A percentile compares a stretch with the other conserved stretches of the same genome.
These are phyloP conservation scores for Megamerina dolium DNA, from an alignment of 2,888 invertebrate genomes.

Conservation along the genomic window DNA sequence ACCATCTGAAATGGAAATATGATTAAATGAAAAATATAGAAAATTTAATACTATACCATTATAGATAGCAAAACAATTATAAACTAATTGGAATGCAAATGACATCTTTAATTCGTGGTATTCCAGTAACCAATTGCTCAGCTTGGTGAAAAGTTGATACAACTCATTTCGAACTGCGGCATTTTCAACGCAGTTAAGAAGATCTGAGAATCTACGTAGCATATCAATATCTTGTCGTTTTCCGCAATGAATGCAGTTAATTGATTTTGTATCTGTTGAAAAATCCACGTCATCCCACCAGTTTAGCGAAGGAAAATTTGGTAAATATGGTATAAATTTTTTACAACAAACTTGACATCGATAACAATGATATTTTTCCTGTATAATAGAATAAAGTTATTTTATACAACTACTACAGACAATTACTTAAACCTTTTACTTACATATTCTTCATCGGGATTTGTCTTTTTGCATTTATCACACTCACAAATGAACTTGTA, in stretches of 20 bases:
- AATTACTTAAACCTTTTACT: conserved; percentile 8
- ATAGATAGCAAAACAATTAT: conserved; percentile 16
- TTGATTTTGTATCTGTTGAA: neutral
- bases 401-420: conserved; percentile 2
- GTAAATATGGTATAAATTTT: conserved; percentile 24
- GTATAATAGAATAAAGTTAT: neutral
- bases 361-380: conserved; percentile 33
- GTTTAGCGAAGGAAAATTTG: conserved; percentile 8
- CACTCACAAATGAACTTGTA: conserved; percentile 79
- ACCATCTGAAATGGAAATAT: conserved; percentile 19
- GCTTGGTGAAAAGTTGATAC: conserved; percentile 19
- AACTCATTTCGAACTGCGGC: conserved; percentile 16
- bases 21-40: neutral
- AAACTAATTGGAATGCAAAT: conserved; percentile 19
- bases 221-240: conserved; percentile 21
- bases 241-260: conserved; percentile 21
- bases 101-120: conserved; percentile 24
- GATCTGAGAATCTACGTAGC: conserved; percentile 14
- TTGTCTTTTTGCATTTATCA: conserved; percentile 54
- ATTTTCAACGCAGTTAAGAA: conserved; percentile 10
- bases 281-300: conserved; percentile 27
- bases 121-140: conserved; percentile 23
- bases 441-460: conserved; percentile 32
- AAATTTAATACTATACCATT: conserved; percentile 11
- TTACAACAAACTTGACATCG: conserved; percentile 32